These are phyloP conservation scores for Ophiothrix spiculata DNA, from an alignment of 35 echinoderm and acorn worm species.

Conservation along the genomic window DNA sequence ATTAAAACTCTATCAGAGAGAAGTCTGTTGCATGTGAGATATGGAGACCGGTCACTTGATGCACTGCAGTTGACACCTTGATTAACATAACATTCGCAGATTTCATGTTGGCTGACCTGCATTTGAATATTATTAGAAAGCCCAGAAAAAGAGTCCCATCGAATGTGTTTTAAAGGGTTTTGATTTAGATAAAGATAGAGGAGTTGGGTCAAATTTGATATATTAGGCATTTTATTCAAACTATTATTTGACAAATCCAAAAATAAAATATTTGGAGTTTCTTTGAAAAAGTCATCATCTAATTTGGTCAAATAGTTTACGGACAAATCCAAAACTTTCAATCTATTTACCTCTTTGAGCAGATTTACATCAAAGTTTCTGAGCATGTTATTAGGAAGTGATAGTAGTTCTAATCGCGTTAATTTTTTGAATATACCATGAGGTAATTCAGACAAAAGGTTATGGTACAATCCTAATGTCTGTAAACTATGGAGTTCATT, in stretches of 20 bases:
- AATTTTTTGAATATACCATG: too few species aligned
- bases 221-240: not conserved
- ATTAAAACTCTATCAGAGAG: too few species aligned
- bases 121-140: not conserved
- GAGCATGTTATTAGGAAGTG: not conserved
- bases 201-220: not conserved
- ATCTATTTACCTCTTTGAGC: not conserved
- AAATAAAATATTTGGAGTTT: not conserved
- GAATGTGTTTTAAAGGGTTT: not conserved
- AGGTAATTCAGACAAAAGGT: too few species aligned
- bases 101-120: not conserved
- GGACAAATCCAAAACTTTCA: not conserved
- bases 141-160: not conserved
- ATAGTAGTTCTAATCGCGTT: too few species aligned
- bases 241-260: not conserved
- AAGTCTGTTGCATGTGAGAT: too few species aligned
- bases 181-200: not conserved
- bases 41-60: too few species aligned
- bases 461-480: too few species aligned
- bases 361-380: not conserved
- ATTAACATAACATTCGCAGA: not conserved
- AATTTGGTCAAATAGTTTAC: not conserved
- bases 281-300: not conserved
- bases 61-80: not conserved
- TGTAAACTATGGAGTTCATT: too few species aligned